These are phyloP conservation scores for Agriopis leucophaearia DNA, from an alignment of 2,888 invertebrate species.

Conservation along the genomic window DNA sequence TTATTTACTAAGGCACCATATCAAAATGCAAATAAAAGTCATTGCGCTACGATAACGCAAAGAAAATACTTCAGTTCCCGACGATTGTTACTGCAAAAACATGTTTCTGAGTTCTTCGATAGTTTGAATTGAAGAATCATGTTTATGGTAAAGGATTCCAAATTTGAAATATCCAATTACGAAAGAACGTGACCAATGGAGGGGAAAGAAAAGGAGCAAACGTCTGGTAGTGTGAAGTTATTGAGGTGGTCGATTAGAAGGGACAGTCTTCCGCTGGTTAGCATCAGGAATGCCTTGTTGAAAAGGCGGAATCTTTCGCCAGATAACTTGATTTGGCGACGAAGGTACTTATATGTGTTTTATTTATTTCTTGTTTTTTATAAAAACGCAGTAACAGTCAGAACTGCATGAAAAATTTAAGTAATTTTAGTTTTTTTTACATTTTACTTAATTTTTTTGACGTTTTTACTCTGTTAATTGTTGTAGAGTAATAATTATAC, in stretches of 20 bases:
- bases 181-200: conserved; percentile 39
- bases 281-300: conserved; percentile 69
- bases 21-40: conserved; percentile 60
- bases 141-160: conserved; percentile 24
- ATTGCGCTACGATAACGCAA: conserved; percentile 41
- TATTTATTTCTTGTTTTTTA: conserved; percentile 44
- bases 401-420: no score
- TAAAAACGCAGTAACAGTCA: neutral
- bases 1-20: conserved; percentile 50
- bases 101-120: conserved; percentile 19
- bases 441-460: neutral
- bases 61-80: conserved; percentile 50
- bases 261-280: conserved; percentile 74
- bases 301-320: conserved; percentile 67
- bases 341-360: conserved; percentile 70
- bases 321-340: conserved; percentile 64
- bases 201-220: conserved; percentile 49
- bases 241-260: conserved; percentile 69
- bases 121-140: conserved; percentile 31
- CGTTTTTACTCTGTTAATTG: neutral
- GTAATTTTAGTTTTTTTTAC: neutral
- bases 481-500: no score
- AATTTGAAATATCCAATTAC: conserved; percentile 33
- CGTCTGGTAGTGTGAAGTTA: conserved; percentile 43
- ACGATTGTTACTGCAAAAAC: conserved; percentile 28